Evolutionary conservation across 2,113 vertebrate species (phyloP).

Genomic region (Cynopterus brachyotis): DNA sequence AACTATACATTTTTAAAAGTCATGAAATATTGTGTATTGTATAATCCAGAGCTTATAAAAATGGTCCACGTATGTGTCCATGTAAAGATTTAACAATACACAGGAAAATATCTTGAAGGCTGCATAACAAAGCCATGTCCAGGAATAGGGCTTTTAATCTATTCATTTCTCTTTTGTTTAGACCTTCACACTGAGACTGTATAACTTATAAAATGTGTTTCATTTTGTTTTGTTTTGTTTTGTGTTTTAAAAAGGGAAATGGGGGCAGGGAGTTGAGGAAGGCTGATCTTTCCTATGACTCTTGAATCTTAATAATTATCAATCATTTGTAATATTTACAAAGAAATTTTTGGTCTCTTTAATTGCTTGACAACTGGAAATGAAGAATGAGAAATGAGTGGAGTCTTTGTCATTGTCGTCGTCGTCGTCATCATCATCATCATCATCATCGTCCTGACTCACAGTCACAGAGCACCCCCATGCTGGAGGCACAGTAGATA

Average conservation of each 20-base stretch:
- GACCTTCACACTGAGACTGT: not conserved
- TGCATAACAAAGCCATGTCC: not conserved
- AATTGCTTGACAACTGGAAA: not conserved
- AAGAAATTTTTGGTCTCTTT: not conserved
- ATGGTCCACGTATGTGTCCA: accelerated
- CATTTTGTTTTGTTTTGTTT: not conserved
- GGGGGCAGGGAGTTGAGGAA: not conserved
- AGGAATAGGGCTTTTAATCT: not conserved
- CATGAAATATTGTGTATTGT: accelerated
- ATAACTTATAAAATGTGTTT: not conserved
- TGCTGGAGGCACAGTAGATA: accelerated
- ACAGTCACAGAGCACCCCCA: too few relatives aligned
- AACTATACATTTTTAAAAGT: not conserved
- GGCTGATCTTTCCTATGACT: not conserved
- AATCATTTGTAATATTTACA: not conserved
- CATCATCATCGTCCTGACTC: not conserved
- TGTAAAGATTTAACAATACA: not conserved
- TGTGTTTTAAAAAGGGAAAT: not conserved
- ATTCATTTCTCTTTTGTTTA: not conserved
- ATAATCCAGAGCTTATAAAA: accelerated
- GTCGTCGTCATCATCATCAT: accelerated
- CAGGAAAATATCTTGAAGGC: not conserved
- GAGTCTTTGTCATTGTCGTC: accelerated
- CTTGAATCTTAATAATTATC: not conserved
- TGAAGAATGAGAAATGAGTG: too few relatives aligned